Evolutionary conservation across 2,888 invertebrate genomes (phyloP).

Genomic region (Lasioglossum zephyrum): DNA sequence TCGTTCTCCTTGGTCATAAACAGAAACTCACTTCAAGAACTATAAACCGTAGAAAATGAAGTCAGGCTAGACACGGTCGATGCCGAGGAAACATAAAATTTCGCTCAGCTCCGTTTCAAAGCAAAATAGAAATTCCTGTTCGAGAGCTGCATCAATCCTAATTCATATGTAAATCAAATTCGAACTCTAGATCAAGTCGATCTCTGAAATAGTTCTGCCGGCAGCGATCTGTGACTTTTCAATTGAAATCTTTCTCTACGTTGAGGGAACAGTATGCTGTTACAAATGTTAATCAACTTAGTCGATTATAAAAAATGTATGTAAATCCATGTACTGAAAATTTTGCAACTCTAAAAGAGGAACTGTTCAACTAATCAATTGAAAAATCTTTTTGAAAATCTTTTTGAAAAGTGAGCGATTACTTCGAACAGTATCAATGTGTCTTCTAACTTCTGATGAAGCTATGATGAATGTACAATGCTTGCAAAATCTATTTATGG

Average conservation of each 20-base stretch:
- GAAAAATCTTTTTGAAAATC: not conserved
- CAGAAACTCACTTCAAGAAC: not conserved
- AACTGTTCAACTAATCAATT: not conserved
- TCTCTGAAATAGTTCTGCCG: not conserved
- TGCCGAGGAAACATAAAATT: conserved; percentile 25
- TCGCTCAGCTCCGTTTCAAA: not conserved
- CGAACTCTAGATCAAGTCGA: not conserved
- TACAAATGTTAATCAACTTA: not conserved
- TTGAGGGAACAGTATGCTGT: not conserved
- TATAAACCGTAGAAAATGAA: too few species aligned
- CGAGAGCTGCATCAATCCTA: not conserved
- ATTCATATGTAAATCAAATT: not conserved
- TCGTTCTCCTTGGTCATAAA: not conserved
- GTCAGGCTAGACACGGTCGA: not conserved
- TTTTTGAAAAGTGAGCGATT: too few species aligned
- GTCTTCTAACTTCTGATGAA: not conserved
- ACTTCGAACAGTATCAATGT: not conserved
- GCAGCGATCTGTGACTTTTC: not conserved
- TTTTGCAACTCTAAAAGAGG: not conserved
- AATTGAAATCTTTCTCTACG: not conserved
- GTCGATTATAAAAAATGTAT: too few species aligned
- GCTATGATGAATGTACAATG: too few species aligned
- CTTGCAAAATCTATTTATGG: too few species aligned
- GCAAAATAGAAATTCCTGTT: not conserved
- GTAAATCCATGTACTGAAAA: too few species aligned